phyloP scores from a whole-genome alignment of 2,113 vertebrate genomes.

The Hemichromis elongatus region DNA sequence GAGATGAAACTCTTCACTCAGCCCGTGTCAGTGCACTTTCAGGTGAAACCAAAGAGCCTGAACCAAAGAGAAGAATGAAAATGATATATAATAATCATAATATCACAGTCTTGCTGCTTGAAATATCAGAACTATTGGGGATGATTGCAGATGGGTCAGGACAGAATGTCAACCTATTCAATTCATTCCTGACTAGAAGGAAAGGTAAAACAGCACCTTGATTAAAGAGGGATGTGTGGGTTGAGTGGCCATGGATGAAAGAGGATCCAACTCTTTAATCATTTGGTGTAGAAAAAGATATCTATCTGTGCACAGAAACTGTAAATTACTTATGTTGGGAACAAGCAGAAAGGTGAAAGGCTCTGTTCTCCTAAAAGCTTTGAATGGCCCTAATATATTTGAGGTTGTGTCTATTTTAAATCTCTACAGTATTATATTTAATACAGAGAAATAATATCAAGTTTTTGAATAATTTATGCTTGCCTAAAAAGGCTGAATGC shows the following conservation, averaged over 20 bases:
- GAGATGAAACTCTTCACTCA: slow-evolving; percentile 29
- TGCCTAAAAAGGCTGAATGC: background rate
- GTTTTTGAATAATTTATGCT: slow-evolving; percentile 12
- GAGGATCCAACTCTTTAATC: slow-evolving; percentile 47
- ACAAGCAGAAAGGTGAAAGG: slow-evolving; percentile 14
- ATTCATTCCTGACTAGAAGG: slow-evolving; percentile 18
- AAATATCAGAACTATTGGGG: slow-evolving; percentile 38
- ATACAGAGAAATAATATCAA: background rate
- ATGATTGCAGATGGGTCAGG: slow-evolving; percentile 14
- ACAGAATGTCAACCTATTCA: slow-evolving; percentile 32
- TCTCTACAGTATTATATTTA: background rate
- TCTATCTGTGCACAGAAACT: slow-evolving; percentile 6
- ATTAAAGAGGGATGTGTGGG: slow-evolving; percentile 9
- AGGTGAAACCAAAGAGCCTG: slow-evolving; percentile 37
- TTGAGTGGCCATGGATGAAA: slow-evolving; percentile 52
- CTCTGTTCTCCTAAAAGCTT: background rate
- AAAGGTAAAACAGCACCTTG: slow-evolving; percentile 12
- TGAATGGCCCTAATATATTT: background rate
- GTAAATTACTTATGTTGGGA: slow-evolving; percentile 1
- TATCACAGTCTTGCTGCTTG: slow-evolving; percentile 21
- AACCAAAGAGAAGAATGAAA: slow-evolving; percentile 34
- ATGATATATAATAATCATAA: slow-evolving; percentile 46
- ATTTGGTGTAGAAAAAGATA: slow-evolving; percentile 7
- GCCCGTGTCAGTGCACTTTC: slow-evolving; percentile 10
- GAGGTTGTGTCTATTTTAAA: background rate